phyloP scores from a whole-genome alignment of 2,113 vertebrate genomes.

The Rostratula benghalensis region DNA sequence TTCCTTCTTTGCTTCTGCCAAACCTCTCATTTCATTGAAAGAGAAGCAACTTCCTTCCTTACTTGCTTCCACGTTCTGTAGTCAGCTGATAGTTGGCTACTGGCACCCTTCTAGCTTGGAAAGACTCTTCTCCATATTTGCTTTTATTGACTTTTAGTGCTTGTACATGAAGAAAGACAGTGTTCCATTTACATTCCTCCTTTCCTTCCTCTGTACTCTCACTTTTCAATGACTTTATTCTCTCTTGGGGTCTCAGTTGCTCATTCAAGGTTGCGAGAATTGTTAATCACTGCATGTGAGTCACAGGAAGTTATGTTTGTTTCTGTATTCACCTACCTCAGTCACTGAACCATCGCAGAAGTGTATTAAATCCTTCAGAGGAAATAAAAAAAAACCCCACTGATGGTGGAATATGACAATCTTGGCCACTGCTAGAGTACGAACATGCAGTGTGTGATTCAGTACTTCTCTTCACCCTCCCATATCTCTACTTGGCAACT shows the following conservation, averaged over 20 bases:
- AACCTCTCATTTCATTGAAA: background rate
- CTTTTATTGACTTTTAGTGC: background rate
- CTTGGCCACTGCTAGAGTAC: background rate
- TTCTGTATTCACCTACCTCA: conserved; percentile 8
- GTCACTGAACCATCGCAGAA: background rate
- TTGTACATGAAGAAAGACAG: background rate
- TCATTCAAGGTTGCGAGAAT: conserved; percentile 3
- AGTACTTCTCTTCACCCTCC: background rate
- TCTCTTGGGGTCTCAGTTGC: background rate
- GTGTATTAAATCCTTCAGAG: background rate
- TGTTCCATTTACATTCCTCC: background rate
- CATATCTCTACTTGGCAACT: background rate
- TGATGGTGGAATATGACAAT: background rate
- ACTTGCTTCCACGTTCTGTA: background rate
- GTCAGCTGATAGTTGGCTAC: background rate
- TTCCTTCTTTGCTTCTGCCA: background rate
- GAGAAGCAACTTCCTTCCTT: background rate
- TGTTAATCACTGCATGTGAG: background rate
- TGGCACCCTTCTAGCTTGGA: background rate
- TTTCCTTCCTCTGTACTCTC: conserved; percentile 4
- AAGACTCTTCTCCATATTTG: background rate
- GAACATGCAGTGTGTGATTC: background rate
- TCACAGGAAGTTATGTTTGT: conserved; percentile 33
- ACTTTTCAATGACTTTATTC: conserved; percentile 17
- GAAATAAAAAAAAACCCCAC: background rate